phyloP scores from a whole-genome alignment of 2,797 vertebrate species.

The Pipistrellus pipistrellus region DNA sequence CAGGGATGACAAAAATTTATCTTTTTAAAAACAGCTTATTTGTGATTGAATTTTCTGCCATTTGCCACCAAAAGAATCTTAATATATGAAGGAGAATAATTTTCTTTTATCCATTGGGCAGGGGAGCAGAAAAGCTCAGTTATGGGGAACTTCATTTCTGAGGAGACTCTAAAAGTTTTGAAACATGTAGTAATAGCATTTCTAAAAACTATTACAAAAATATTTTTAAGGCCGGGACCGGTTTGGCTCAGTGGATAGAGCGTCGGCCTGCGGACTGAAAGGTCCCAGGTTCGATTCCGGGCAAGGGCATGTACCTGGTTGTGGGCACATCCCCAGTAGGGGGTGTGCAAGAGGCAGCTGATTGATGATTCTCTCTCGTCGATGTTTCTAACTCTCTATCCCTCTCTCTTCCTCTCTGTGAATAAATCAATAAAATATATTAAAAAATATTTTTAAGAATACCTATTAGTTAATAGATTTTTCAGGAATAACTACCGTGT shows the following conservation, averaged over 20 bases:
- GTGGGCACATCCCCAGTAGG: too few relatives aligned
- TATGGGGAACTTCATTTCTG: background rate
- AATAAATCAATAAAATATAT: too few relatives aligned
- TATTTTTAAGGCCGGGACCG: too few relatives aligned
- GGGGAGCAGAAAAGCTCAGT: background rate
- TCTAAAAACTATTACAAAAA: background rate
- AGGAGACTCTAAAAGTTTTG: background rate
- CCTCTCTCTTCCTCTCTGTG: too few relatives aligned
- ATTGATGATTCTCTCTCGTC: too few relatives aligned
- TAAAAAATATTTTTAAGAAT: slow-evolving; percentile 34
- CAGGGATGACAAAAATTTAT: background rate
- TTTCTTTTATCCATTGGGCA: background rate
- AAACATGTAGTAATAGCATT: background rate
- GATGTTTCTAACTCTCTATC: too few relatives aligned
- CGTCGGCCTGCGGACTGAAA: too few relatives aligned
- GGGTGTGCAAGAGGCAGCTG: too few relatives aligned
- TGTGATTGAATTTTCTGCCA: background rate
- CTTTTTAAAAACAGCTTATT: background rate
- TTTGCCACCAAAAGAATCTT: background rate
- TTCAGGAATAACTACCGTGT: background rate
- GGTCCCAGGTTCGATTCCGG: too few relatives aligned
- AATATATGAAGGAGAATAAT: background rate
- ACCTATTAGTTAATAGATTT: background rate
- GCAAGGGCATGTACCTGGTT: too few relatives aligned
- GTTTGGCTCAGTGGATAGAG: too few relatives aligned